These are phyloP conservation scores for Cecidostiba fungosa DNA, from an alignment of 2,888 invertebrate genomes.

Conservation along the genomic window DNA sequence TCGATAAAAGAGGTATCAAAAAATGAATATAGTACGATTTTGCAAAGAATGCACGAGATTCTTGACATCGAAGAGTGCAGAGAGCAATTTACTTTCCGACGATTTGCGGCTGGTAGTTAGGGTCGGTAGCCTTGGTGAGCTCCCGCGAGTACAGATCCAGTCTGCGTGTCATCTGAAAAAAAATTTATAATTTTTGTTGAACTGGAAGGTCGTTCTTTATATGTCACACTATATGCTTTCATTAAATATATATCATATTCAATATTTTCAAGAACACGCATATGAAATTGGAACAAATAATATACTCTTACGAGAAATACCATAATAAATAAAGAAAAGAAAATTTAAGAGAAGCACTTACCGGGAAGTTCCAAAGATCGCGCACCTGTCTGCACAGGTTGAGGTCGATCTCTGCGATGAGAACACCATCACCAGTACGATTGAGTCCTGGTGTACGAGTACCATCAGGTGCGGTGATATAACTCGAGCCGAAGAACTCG, in stretches of 20 bases:
- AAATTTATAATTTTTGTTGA: constrained; percentile 10
- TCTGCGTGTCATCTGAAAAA: constrained; percentile 92
- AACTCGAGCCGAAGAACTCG: constrained; percentile 97
- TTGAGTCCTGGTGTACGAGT: constrained; percentile 93
- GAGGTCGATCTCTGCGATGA: constrained; percentile 94
- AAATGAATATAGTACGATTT: neutral
- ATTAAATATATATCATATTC: neutral
- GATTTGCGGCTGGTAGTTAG: constrained; percentile 90
- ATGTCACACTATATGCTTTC: neutral
- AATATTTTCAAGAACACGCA: neutral
- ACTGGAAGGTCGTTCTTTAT: neutral
- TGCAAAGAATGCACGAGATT: neutral
- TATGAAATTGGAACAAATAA: neutral
- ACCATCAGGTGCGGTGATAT: constrained; percentile 96
- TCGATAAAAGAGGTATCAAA: neutral
- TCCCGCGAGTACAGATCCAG: constrained; percentile 92
- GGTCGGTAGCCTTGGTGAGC: constrained; percentile 86
- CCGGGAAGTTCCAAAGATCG: constrained; percentile 96
- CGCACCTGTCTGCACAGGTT: constrained; percentile 96
- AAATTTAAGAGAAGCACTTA: constrained; percentile 76
- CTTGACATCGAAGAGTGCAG: neutral
- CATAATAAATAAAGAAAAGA: neutral
- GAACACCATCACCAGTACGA: constrained; percentile 89
- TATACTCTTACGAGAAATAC: neutral
- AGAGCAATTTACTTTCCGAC: constrained; percentile 81